Percentiles rank a stretch among this genome's conserved stretches.
phyloP scores from a whole-genome alignment of 1,140 invertebrate genomes.

The Melitaea cinxia region DNA sequence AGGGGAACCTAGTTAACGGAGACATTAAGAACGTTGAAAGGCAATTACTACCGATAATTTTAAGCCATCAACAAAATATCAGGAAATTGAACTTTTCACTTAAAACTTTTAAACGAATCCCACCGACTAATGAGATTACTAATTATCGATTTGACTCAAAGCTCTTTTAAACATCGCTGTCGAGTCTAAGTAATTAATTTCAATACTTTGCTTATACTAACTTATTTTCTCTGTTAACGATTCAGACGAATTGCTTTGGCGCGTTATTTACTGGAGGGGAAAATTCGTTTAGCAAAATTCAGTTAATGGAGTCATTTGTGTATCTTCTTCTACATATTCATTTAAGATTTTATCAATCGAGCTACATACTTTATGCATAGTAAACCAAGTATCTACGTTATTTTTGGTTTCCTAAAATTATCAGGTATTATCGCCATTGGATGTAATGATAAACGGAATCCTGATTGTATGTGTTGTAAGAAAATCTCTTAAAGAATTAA shows the following conservation, averaged over 20 bases:
- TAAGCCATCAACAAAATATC: constrained; percentile 29
- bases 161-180: constrained; percentile 43
- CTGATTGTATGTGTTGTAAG: no score
- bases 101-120: constrained; percentile 45
- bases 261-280: constrained; percentile 15
- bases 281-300: constrained; percentile 8
- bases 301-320: not conserved
- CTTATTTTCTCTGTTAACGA: constrained; percentile 35
- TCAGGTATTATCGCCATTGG: no score
- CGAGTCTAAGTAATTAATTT: constrained; percentile 56
- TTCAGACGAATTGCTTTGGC: constrained; percentile 15
- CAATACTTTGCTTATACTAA: constrained; percentile 38
- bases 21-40: constrained; percentile 26
- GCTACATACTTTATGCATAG: not conserved
- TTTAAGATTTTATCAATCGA: not conserved
- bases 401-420: no score
- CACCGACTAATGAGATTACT: constrained; percentile 50
- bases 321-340: not conserved
- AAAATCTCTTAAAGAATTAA: no score
- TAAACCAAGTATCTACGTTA: not conserved
- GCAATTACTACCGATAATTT: constrained; percentile 38
- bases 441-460: no score
- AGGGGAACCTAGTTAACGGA: not conserved
- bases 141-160: constrained; percentile 50
- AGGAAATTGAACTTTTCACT: constrained; percentile 47